These are phyloP conservation scores for Zygogramma bicolorata DNA, from an alignment of 2,888 invertebrate genomes.

Conservation along the genomic window DNA sequence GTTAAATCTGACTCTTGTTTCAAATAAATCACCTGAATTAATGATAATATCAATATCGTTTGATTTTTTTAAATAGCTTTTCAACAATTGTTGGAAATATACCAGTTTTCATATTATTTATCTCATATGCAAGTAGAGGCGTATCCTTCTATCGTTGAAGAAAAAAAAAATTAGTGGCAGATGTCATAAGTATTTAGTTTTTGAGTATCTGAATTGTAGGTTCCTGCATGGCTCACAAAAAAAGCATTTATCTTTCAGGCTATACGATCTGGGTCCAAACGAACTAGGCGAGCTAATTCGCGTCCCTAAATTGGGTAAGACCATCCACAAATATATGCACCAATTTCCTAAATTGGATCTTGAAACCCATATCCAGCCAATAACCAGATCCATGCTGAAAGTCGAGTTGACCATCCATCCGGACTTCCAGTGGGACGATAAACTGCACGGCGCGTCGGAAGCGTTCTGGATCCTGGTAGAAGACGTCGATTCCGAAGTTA, in stretches of 20 bases:
- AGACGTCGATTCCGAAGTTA: conserved; percentile 88
- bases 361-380: conserved; percentile 97
- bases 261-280: conserved; percentile 96
- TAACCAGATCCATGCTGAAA: conserved; percentile 91
- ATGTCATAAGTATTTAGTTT: neutral
- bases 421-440: conserved; percentile 99
- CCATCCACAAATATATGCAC: conserved; percentile 95
- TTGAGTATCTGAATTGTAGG: too few species aligned
- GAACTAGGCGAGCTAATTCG: conserved; percentile 96
- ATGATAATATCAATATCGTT: too few species aligned
- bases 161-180: too few species aligned
- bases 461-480: conserved; percentile 91
- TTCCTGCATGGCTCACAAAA: neutral
- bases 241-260: conserved; percentile 47
- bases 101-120: too few species aligned
- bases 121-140: too few species aligned
- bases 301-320: conserved; percentile 93
- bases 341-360: conserved; percentile 97
- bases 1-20: too few species aligned
- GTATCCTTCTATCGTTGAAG: too few species aligned
- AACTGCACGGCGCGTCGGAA: conserved; percentile 84
- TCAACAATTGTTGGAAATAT: too few species aligned
- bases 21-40: too few species aligned
- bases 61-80: too few species aligned
- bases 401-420: conserved; percentile 98